Evolutionary conservation across 2,797 vertebrate genomes (phyloP).

Genomic region (Sebastes taczanowskii): DNA sequence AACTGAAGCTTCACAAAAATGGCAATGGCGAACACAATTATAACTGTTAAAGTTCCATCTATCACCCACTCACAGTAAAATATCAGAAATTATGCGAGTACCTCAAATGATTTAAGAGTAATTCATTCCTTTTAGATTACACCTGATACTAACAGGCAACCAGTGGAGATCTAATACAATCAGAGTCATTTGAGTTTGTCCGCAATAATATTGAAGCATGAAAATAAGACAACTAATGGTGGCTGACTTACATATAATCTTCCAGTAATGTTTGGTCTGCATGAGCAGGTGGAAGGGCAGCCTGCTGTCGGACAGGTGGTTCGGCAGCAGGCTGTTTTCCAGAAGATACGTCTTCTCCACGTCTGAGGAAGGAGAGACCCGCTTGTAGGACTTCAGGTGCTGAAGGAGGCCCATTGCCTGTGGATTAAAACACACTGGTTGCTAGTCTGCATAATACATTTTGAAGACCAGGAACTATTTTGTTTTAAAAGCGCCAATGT

Average conservation of each 20-base stretch:
- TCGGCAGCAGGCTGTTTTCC: constrained; percentile 84
- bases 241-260: constrained; percentile 88
- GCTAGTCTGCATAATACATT: not conserved
- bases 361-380: constrained; percentile 87
- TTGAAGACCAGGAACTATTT: not conserved
- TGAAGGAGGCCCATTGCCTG: constrained; percentile 92
- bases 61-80: not conserved
- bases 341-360: constrained; percentile 88
- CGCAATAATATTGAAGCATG: not conserved
- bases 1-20: not conserved
- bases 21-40: not conserved
- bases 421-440: not conserved
- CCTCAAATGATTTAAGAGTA: not conserved
- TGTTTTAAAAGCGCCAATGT: not conserved
- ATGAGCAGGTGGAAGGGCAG: constrained; percentile 95
- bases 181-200: not conserved
- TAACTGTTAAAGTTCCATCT: not conserved
- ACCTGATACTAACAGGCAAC: not conserved
- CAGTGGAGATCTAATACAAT: not conserved
- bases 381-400: constrained; percentile 91
- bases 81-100: not conserved
- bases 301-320: constrained; percentile 82
- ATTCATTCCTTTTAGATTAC: not conserved
- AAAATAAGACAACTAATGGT: not conserved
- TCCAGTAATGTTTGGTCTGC: constrained; percentile 91